phyloP scores from a whole-genome alignment of 2,113 vertebrate genomes.

The Silurus glanis region DNA sequence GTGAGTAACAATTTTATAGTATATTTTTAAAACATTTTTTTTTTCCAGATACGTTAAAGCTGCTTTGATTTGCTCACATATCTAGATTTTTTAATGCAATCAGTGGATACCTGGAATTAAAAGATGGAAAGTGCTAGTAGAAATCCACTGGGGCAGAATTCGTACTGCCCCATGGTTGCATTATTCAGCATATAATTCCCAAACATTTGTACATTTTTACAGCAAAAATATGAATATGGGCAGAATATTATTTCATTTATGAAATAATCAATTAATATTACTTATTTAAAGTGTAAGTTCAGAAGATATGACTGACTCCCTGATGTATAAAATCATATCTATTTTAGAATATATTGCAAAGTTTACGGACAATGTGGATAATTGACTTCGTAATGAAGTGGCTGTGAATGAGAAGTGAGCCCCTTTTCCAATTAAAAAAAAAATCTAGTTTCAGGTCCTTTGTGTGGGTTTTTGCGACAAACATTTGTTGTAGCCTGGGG shows the following conservation, averaged over 20 bases:
- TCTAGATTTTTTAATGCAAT: not conserved
- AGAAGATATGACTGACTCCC: not conserved
- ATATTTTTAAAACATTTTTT: not conserved
- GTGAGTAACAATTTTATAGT: not conserved
- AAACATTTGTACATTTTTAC: not conserved
- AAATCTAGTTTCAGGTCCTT: not conserved
- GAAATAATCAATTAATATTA: too few relatives aligned
- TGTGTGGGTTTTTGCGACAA: not conserved
- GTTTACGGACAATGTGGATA: not conserved
- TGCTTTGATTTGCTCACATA: not conserved
- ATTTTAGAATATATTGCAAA: not conserved
- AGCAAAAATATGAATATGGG: not conserved
- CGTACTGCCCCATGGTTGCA: not conserved
- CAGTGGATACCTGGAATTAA: not conserved
- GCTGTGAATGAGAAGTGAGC: not conserved
- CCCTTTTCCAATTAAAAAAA: not conserved
- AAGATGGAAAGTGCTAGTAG: not conserved
- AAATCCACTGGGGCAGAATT: not conserved
- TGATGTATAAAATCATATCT: not conserved
- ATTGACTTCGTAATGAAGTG: not conserved
- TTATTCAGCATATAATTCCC: not conserved
- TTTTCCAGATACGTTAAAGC: not conserved
- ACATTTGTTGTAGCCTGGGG: not conserved
- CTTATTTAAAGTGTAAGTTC: not conserved
- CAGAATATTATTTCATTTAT: too few relatives aligned